Evolutionary conservation across 2,888 invertebrate genomes (phyloP).

Genomic region (Steinernema carpocapsae): DNA sequence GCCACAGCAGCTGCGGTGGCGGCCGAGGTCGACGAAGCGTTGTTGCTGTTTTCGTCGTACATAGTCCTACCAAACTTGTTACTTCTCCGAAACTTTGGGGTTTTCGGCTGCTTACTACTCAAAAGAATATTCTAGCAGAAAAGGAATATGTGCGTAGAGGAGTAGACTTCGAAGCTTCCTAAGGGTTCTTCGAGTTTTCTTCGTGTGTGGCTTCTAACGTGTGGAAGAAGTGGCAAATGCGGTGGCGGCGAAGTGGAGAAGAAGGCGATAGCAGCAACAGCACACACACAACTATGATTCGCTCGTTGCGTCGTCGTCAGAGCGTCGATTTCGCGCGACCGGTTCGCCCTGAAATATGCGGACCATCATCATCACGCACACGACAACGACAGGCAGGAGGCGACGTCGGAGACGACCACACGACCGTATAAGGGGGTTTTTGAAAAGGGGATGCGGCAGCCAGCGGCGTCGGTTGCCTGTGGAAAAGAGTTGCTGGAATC

Average conservation of each 20-base stretch:
- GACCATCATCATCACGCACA: neutral
- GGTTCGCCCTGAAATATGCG: conserved; percentile 32
- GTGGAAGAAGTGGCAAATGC: neutral
- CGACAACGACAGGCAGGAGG: no score
- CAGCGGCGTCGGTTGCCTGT: neutral
- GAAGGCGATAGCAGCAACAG: conserved; percentile 25
- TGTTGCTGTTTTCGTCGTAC: conserved; percentile 67
- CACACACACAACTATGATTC: conserved; percentile 31
- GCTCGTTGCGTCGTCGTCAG: conserved; percentile 26
- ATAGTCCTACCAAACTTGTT: no score
- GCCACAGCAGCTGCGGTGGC: conserved; percentile 53
- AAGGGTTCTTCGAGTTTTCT: neutral
- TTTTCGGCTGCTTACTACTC: no score
- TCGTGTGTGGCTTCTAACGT: neutral
- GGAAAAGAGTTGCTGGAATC: neutral
- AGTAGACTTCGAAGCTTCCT: neutral
- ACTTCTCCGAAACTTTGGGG: no score
- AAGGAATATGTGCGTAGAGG: neutral
- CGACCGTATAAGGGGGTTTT: conserved; percentile 1
- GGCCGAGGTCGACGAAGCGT: conserved; percentile 52
- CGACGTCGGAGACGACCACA: no score
- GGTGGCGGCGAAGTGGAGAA: conserved; percentile 1
- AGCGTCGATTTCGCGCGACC: conserved; percentile 27
- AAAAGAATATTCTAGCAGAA: neutral
- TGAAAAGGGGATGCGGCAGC: neutral